These are phyloP conservation scores for Ammodytes dubius DNA, from an alignment of 2,113 vertebrate genomes.

Conservation along the genomic window DNA sequence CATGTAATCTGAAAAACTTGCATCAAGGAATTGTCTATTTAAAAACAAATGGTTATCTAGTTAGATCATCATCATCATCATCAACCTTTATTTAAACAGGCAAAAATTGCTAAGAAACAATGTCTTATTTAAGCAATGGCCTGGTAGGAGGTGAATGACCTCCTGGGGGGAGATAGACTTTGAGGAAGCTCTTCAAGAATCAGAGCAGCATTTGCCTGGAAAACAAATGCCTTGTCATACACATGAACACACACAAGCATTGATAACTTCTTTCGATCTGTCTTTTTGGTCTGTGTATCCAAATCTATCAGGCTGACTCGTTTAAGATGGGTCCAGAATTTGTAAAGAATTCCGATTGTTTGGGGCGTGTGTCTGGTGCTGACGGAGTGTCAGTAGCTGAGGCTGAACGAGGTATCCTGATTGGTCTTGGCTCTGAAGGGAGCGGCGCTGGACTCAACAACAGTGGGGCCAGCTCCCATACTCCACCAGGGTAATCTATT, in stretches of 20 bases:
- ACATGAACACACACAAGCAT: not conserved
- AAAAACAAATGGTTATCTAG: not conserved
- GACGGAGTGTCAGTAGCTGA: conserved; percentile 56
- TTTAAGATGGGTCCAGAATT: conserved; percentile 93
- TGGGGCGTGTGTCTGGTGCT: conserved; percentile 79
- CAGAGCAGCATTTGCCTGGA: not conserved
- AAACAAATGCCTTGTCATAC: not conserved
- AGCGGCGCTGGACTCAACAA: conserved; percentile 55
- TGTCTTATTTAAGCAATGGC: too few species aligned
- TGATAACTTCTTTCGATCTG: not conserved
- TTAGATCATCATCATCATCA: not conserved
- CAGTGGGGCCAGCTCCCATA: conserved; percentile 36
- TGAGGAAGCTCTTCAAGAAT: not conserved
- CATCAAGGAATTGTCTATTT: not conserved
- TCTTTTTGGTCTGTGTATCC: conserved; percentile 28
- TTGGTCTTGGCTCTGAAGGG: conserved; percentile 53
- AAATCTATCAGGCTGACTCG: conserved; percentile 90
- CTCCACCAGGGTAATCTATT: conserved; percentile 35
- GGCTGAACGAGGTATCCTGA: conserved; percentile 72
- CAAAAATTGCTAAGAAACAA: too few species aligned
- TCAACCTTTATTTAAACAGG: too few species aligned
- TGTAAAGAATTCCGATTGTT: conserved; percentile 82
- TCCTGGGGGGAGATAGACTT: not conserved
- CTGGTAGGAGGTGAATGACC: too few species aligned
- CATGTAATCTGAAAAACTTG: not conserved